Evolutionary conservation across 1,140 invertebrate genomes (phyloP).

Genomic region (Drosophila repletoides): DNA sequence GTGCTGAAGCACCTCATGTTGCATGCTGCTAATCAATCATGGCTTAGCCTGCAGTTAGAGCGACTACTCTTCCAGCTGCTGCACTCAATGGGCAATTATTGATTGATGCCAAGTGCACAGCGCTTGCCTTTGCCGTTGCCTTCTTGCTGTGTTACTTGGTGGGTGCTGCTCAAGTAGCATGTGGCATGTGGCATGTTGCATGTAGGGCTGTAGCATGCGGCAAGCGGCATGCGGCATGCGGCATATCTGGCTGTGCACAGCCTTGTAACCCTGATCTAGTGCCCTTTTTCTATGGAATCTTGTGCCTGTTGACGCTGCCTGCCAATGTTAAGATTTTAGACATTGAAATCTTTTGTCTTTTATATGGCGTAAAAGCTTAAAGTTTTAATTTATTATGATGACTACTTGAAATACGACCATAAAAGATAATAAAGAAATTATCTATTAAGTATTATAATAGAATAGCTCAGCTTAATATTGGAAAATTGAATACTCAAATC

Average conservation of each 20-base stretch:
- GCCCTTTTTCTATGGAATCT: conserved; percentile 40
- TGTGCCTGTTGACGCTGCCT: conserved; percentile 31
- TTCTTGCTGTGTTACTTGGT: no score
- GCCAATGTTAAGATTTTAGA: conserved; percentile 79
- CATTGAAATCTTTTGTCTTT: conserved; percentile 65
- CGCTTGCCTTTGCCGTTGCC: no score
- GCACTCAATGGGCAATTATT: conserved; percentile 79
- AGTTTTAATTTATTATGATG: conserved; percentile 52
- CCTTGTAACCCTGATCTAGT: conserved; percentile 70
- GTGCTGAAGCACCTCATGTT: conserved; percentile 72
- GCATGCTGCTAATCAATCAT: conserved; percentile 77
- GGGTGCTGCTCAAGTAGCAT: neutral
- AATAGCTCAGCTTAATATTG: no score
- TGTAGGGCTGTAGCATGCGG: neutral
- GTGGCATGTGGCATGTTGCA: neutral
- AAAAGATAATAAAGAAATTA: neutral
- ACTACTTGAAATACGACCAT: neutral
- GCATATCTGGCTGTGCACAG: conserved; percentile 52
- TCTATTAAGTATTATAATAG: no score
- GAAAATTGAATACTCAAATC: no score
- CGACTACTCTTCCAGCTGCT: conserved; percentile 67
- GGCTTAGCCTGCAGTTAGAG: conserved; percentile 46
- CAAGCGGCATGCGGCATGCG: neutral
- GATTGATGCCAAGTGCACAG: conserved; percentile 75
- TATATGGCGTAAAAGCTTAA: conserved; percentile 42